phyloP scores from a whole-genome alignment of 2,888 invertebrate species.

The Acronicta alni region DNA sequence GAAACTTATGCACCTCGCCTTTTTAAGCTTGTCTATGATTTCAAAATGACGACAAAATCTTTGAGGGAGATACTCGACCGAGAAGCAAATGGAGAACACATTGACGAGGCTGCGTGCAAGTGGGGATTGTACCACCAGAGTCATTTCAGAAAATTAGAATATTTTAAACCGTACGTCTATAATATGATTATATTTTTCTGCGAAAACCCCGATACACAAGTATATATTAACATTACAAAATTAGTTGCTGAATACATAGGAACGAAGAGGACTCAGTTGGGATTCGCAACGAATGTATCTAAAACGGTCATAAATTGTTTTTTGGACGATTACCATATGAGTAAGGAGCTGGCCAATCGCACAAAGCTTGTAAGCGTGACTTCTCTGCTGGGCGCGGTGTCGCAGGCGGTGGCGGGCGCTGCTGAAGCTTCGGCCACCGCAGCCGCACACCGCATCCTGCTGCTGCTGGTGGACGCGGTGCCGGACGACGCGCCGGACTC shows the following conservation, averaged over 20 bases:
- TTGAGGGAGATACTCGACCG: constrained; percentile 27
- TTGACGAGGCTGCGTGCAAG: constrained; percentile 34
- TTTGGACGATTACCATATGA: constrained; percentile 8
- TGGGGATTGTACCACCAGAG: neutral
- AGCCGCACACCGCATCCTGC: constrained; percentile 26
- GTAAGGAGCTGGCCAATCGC: neutral
- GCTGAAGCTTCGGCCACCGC: constrained; percentile 27
- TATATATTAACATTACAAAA: neutral
- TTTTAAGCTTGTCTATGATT: constrained; percentile 21
- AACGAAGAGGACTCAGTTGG: neutral
- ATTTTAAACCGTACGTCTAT: neutral
- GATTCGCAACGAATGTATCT: neutral
- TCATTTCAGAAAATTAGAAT: neutral
- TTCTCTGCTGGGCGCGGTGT: constrained; percentile 28
- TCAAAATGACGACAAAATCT: constrained; percentile 14
- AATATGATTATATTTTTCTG: neutral
- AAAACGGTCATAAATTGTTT: constrained; percentile 9
- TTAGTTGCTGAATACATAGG: neutral
- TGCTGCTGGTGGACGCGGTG: constrained; percentile 47
- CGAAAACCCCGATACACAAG: neutral
- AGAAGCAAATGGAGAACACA: constrained; percentile 12
- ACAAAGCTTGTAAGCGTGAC: neutral
- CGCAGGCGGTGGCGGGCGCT: constrained; percentile 15
- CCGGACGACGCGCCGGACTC: constrained; percentile 3
- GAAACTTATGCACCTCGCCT: constrained; percentile 18